A percentile compares a stretch with the other conserved stretches of the same genome.
Evolutionary conservation across 2,888 invertebrate genomes (phyloP).

Genomic region (Polia nebulosa): DNA sequence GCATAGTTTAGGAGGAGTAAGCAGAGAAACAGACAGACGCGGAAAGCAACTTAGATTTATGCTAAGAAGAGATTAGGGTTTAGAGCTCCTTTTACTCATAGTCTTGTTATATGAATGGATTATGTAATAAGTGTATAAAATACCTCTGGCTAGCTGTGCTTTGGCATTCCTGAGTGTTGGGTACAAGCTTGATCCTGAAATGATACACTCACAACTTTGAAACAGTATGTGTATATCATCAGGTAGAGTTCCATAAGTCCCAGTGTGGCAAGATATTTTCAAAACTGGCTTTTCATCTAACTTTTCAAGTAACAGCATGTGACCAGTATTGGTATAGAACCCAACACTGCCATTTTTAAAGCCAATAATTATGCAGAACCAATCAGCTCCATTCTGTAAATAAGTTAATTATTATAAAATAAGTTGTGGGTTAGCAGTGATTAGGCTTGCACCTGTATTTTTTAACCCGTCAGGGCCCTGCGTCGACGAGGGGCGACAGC

Average conservation of each 20-base stretch:
- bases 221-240: conserved; percentile 95
- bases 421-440: not conserved
- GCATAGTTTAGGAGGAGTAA: no score
- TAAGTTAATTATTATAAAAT: not conserved
- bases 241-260: conserved; percentile 88
- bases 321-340: conserved; percentile 97
- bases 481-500: no score
- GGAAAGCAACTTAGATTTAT: no score
- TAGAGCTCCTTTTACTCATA: no score
- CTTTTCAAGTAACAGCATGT: conserved; percentile 95
- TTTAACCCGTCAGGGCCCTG: no score
- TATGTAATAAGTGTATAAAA: conserved; percentile 23
- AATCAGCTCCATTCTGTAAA: conserved; percentile 94
- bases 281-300: conserved; percentile 95
- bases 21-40: no score
- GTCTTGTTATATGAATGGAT: no score
- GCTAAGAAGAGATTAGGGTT: no score
- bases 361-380: conserved; percentile 98
- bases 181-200: conserved; percentile 95
- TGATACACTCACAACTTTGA: conserved; percentile 93
- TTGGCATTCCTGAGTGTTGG: conserved; percentile 95
- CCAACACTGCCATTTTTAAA: conserved; percentile 96
- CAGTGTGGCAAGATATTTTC: conserved; percentile 94
- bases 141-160: conserved; percentile 95
- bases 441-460: not conserved